Evolutionary conservation across 2,113 vertebrate species (phyloP), one percentile per base, ranked within the genome.

Genomic region (Corythoichthys haematopterus): DNA sequence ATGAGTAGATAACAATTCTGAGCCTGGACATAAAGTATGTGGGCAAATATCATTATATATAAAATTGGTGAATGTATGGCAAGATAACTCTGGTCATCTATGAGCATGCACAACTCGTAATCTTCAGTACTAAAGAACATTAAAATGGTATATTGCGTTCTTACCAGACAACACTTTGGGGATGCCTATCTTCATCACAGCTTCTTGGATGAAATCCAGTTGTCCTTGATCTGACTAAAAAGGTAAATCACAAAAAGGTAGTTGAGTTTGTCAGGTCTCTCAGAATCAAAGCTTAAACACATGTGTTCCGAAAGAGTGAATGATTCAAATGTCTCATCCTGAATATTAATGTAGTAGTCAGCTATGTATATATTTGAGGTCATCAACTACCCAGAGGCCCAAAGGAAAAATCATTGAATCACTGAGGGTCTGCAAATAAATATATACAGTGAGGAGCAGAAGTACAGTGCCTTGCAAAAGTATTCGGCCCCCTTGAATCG

Each of bases 121-220:
- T 16, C 9, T 20, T 20, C 51, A 20, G 12, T 20, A 53, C n/a
- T 20, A 53, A 20, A 53, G 13, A 6, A 53, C 52, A 53, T 55
- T 55, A 4, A 4, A 11, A 55, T 38, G 15, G 14, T 38, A 16
- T 57, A 10, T 70, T 9, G 14, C 1, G 9, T 7, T 58, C 91
- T 90, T 83, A 96, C 89, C 87, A 58, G 92, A 92, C 70, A 87
- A 71, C 46, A 94, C 91, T 74, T 92, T 91, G 20, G 93, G 91
- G 56, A 95, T 82, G 6, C 92, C 93, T 0, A 87, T 86, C n/a
- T 48, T 86, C 0, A 82, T 74, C 66, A 94, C 75, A 35, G 91
- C 75, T 3, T 87, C 89, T 66, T 83, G 69, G 50, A 95, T 67
- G 67, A 92, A 92, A 60, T 69, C 80, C 37, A 61, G 70, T 0